These are phyloP conservation scores for Sebastes iracundus DNA, from an alignment of 2,797 vertebrate species.

Conservation along the genomic window DNA sequence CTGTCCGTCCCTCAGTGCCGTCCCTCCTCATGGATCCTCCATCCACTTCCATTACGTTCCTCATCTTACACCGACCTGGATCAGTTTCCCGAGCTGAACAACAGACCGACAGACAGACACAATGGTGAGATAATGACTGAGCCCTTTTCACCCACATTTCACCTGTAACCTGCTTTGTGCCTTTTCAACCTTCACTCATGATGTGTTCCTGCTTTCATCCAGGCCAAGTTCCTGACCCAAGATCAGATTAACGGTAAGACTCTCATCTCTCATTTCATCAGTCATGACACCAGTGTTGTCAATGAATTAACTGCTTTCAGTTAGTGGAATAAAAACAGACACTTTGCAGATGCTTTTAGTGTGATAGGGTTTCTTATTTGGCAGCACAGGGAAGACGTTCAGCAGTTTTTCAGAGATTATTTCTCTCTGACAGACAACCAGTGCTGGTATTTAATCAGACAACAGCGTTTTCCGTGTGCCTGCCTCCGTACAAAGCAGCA, in stretches of 20 bases:
- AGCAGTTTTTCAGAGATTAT: not conserved
- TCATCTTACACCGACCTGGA: constrained; percentile 59
- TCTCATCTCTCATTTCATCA: not conserved
- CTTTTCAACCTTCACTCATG: not conserved
- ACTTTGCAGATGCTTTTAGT: not conserved
- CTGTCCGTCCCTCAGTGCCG: not conserved
- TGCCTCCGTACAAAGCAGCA: constrained; percentile 5
- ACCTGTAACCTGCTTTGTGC: not conserved
- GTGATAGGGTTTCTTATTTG: no score
- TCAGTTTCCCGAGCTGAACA: constrained; percentile 42
- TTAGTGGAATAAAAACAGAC: not conserved
- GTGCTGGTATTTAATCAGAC: not conserved
- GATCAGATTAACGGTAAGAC: constrained; percentile 91
- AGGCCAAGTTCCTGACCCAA: constrained; percentile 92
- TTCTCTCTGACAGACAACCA: not conserved
- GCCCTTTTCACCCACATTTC: not conserved
- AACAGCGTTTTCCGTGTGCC: not conserved
- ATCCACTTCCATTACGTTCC: constrained; percentile 30
- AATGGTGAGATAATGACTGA: constrained; percentile 40
- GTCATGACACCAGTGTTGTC: no score
- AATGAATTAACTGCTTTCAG: no score
- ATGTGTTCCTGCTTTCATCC: constrained; percentile 13
- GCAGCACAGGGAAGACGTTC: not conserved
- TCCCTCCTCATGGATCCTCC: not conserved
- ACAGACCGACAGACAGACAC: not conserved